Evolutionary conservation across 2,113 vertebrate genomes (phyloP).

Genomic region (Perognathus longimembris): DNA sequence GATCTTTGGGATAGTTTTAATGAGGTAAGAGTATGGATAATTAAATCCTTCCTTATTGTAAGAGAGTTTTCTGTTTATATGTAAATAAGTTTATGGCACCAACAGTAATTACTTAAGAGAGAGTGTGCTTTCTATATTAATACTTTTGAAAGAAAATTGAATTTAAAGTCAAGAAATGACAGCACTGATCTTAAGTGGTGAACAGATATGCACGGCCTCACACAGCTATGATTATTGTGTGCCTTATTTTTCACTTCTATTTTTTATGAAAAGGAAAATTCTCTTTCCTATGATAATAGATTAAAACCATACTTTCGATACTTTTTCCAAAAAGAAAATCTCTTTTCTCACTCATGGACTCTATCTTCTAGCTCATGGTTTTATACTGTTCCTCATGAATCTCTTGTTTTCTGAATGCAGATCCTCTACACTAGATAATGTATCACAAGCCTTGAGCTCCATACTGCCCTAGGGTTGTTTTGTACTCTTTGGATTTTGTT

Average conservation of each 20-base stretch:
- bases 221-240: background rate
- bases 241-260: background rate
- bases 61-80: background rate
- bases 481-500: slow-evolving; percentile 6
- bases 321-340: background rate
- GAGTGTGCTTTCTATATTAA: background rate
- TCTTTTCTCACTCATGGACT: slow-evolving; percentile 8
- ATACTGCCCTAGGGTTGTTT: background rate
- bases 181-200: background rate
- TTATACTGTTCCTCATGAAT: background rate
- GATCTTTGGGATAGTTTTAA: slow-evolving; percentile 96
- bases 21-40: slow-evolving; percentile 85
- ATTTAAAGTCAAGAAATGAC: slow-evolving; percentile 27
- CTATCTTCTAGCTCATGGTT: background rate
- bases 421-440: background rate
- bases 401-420: background rate
- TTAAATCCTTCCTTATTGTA: background rate
- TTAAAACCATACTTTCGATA: slow-evolving; percentile 27
- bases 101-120: slow-evolving; percentile 43
- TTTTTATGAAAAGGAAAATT: background rate
- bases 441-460: background rate
- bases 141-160: background rate
- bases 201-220: background rate
- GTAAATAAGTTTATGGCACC: background rate
- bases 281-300: background rate